Percentiles rank a stretch among this genome's conserved stretches.
Evolutionary conservation across 35 echinoderm and acorn worm genomes (phyloP).

Genomic region (Apostichopus parvimensis): DNA sequence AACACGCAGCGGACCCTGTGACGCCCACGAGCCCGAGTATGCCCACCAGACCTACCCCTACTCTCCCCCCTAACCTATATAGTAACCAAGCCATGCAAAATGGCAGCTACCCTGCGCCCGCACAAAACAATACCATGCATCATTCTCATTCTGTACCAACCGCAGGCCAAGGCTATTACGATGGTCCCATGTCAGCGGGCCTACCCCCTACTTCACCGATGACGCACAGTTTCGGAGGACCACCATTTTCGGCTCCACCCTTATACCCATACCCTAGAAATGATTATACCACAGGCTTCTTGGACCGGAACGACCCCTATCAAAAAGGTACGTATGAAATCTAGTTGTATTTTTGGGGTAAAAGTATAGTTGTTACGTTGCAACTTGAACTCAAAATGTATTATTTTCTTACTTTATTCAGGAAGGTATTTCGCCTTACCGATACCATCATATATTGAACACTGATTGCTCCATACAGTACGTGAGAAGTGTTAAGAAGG

Average conservation of each 20-base stretch:
- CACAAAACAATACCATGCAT: slow-evolving; percentile 3
- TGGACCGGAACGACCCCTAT: slow-evolving; percentile 49
- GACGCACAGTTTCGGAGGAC: slow-evolving; percentile 26
- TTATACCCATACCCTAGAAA: slow-evolving; percentile 49
- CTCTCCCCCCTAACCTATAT: slow-evolving; percentile 37
- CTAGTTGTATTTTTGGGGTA: too few relatives aligned
- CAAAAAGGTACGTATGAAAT: slow-evolving; percentile 41
- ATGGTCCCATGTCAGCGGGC: slow-evolving; percentile 49
- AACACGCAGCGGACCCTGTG: slow-evolving; percentile 32
- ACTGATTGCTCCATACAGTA: too few relatives aligned
- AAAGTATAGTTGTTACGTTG: too few relatives aligned
- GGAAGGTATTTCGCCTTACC: too few relatives aligned
- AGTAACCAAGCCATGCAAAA: slow-evolving; percentile 45
- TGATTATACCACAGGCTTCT: slow-evolving; percentile 31
- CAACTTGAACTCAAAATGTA: too few relatives aligned
- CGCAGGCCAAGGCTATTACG: slow-evolving; percentile 31
- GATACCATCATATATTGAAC: too few relatives aligned
- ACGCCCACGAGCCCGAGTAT: slow-evolving; percentile 52
- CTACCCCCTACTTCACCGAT: slow-evolving; percentile 47
- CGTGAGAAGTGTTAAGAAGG: too few relatives aligned
- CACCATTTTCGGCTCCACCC: slow-evolving; percentile 56
- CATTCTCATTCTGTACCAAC: not conserved
- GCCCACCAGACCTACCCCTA: slow-evolving; percentile 48
- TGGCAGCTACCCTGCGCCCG: slow-evolving; percentile 28
- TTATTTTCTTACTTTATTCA: too few relatives aligned